Conservation (phyloP, 2,797 vertebrate species). For the Phyllotis vaccarum region DNA sequence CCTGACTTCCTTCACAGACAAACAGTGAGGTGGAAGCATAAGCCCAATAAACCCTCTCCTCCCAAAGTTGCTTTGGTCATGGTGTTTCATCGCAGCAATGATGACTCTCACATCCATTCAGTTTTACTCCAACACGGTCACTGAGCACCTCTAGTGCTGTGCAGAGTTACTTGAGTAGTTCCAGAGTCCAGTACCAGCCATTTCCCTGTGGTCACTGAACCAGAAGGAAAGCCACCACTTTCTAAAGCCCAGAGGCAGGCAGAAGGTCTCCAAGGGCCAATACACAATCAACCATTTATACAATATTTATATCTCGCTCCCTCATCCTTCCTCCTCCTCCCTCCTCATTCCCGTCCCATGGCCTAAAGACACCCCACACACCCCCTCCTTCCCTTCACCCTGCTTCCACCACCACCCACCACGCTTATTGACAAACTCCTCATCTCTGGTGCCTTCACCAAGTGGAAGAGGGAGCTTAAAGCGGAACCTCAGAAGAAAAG, state of each 20-base stretch:
- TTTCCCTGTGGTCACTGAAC: neutral
- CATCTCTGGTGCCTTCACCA: conserved; percentile 21
- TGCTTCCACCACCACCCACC: neutral
- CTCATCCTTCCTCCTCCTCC: too few relatives aligned
- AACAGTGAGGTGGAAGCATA: neutral
- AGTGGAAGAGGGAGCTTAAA: neutral
- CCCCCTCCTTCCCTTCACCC: neutral
- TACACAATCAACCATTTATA: neutral
- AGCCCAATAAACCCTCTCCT: neutral
- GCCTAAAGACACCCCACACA: neutral
- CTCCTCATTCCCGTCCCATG: neutral
- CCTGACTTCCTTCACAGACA: neutral
- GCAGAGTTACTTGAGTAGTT: neutral
- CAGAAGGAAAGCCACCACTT: neutral
- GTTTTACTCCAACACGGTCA: neutral
- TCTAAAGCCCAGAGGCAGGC: neutral
- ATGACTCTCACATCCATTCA: neutral
- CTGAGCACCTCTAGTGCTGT: neutral
- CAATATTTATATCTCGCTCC: neutral
- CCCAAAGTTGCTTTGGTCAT: too few relatives aligned
- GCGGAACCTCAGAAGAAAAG: conserved; percentile 4
- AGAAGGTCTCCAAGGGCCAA: neutral
- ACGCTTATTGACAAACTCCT: neutral
- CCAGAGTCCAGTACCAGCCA: neutral
- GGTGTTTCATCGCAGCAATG: neutral